Evolutionary conservation across 2,888 invertebrate species (phyloP), one percentile per base, ranked within the genome.

Genomic region (Mythimna loreyi): DNA sequence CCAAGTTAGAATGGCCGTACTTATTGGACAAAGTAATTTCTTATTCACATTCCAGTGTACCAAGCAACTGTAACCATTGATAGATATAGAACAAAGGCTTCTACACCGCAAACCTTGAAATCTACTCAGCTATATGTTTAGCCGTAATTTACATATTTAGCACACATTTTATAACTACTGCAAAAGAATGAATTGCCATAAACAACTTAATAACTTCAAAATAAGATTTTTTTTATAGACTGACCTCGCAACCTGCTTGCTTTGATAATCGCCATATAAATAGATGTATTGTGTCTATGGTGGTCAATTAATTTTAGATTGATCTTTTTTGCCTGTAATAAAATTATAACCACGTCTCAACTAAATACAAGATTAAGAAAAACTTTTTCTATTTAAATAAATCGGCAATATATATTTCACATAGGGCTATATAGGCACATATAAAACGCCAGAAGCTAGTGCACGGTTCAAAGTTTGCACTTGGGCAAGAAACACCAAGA

Each of bases 31-130:
- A 59, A 50, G 21, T 60, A 50, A 36, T 73, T 53, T 78, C 52
- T 69, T 66, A 55, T 67, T 58, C 60, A 57, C 16, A 53, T 63
- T 45, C 16, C 57, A 49, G 40, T 70, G 40, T 28, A 61, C 47
- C 11, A 53, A 70, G 56, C 33, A 28, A 25, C 30, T 56, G 13
- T 47, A 40, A 21, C 49, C 59, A 72, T 72, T 66, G 66, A 73
- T 67, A 63, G 49, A 56, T 67, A 60, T 58, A 45, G 16, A 75
- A 75, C 67, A 72, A 75, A 70, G 71, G 58, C 53, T 66, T 53
- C 53, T 57, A 58, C 23, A 70, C 43, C 30, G 16, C 55, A 67
- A 78, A 59, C 83, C 80, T 82, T 82, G 81, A 67, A 73, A 70
- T 67, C 55, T 58, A 58, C 56, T 65, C 63, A 56, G 55, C 52